These are phyloP conservation scores for Sycobia sp. DNA, from an alignment of 1,140 invertebrate genomes.

Conservation along the genomic window DNA sequence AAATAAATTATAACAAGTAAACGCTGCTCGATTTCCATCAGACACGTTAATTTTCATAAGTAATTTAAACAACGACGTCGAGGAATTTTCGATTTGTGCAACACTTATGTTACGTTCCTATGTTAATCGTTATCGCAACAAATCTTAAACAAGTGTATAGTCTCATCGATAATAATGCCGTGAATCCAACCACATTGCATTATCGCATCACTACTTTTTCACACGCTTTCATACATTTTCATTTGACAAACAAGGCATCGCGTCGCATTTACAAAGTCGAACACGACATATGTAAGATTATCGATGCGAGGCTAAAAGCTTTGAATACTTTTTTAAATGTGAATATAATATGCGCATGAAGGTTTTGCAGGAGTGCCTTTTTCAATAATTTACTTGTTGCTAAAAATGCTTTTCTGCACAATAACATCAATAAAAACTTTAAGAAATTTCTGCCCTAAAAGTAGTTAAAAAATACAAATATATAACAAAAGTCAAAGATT, in stretches of 20 bases:
- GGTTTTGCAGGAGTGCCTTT: conserved; percentile 11
- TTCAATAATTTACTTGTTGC: conserved; percentile 16
- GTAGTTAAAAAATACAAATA: conserved; percentile 1
- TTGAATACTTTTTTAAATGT: conserved; percentile 26
- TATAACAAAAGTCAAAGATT: no score
- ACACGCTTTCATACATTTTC: conserved; percentile 15
- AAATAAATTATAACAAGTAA: conserved; percentile 19
- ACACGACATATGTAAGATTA: conserved; percentile 26
- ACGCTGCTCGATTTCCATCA: conserved; percentile 18
- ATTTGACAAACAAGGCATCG: conserved; percentile 28
- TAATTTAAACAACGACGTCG: conserved; percentile 17
- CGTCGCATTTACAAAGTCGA: conserved; percentile 11
- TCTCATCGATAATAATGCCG: conserved; percentile 1
- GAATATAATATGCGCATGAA: conserved; percentile 18
- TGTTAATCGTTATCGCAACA: conserved; percentile 26
- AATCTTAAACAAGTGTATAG: conserved; percentile 16
- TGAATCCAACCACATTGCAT: background rate
- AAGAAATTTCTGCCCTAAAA: conserved; percentile 15
- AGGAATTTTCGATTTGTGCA: conserved; percentile 13
- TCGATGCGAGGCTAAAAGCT: conserved; percentile 20
- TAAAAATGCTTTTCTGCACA: background rate
- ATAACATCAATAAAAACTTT: background rate
- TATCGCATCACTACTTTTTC: no score
- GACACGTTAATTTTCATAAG: background rate
- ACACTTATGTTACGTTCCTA: conserved; percentile 5